phyloP scores from a whole-genome alignment of 2,888 invertebrate species.

The Oxytorus armatus region DNA sequence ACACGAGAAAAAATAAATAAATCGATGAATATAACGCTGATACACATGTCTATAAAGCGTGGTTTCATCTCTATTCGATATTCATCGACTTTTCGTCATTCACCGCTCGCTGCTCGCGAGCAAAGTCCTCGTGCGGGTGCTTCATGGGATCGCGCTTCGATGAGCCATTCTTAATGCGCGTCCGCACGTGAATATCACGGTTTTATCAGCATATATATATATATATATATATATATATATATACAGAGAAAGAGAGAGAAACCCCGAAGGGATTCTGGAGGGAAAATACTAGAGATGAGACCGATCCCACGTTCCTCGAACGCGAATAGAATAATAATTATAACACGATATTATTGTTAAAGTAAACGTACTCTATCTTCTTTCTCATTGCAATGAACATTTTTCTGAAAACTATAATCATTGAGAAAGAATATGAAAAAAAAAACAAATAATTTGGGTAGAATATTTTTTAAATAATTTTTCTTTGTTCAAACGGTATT shows the following conservation, averaged over 20 bases:
- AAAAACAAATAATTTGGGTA: neutral
- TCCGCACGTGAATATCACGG: conserved; percentile 38
- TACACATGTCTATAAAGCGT: too few relatives aligned
- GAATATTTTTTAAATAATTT: too few relatives aligned
- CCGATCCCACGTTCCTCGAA: conserved; percentile 29
- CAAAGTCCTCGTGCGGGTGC: conserved; percentile 68
- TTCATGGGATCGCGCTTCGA: conserved; percentile 68
- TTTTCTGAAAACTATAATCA: neutral
- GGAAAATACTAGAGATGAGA: conserved; percentile 18
- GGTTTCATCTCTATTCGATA: conserved; percentile 49
- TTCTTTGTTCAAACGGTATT: too few relatives aligned
- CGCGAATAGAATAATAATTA: conserved; percentile 44
- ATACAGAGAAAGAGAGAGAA: too few relatives aligned
- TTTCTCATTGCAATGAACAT: neutral
- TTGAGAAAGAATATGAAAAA: neutral
- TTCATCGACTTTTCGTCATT: conserved; percentile 72
- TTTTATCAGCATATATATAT: conserved; percentile 18
- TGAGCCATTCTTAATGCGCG: conserved; percentile 70
- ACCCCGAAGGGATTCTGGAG: conserved; percentile 22
- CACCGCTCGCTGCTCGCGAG: conserved; percentile 69
- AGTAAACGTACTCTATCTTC: neutral
- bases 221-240: too few relatives aligned
- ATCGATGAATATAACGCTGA: neutral
- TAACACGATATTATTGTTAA: conserved; percentile 6
- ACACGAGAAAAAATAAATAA: neutral